Conservation (phyloP, 1,140 invertebrate species). For the Prorops nasuta region DNA sequence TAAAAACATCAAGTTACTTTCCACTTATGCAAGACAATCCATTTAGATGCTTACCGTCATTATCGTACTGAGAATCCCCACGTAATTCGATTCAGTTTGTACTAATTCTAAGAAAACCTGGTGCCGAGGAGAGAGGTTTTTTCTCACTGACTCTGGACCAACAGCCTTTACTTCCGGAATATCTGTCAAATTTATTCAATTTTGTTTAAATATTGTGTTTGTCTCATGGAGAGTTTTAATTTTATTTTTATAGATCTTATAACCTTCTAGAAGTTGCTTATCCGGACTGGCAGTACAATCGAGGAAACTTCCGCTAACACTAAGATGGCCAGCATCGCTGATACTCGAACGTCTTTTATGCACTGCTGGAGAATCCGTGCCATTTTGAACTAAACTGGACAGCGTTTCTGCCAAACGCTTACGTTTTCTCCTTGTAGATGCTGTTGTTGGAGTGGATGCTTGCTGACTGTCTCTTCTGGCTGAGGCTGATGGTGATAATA, state of each 20-base stretch:
- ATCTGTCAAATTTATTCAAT: constrained; percentile 29
- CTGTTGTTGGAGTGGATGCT: constrained; percentile 51
- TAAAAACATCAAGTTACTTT: too few relatives aligned
- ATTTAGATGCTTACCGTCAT: constrained; percentile 74
- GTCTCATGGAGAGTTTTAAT: background rate
- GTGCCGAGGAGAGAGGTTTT: constrained; percentile 73
- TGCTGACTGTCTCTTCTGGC: constrained; percentile 49
- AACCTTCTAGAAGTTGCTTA: constrained; percentile 64
- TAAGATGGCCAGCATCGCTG: constrained; percentile 78
- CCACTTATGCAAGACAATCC: too few relatives aligned
- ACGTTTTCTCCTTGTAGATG: constrained; percentile 65
- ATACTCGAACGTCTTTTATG: constrained; percentile 79
- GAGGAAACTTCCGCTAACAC: constrained; percentile 81
- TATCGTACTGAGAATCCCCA: constrained; percentile 90
- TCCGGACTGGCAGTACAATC: constrained; percentile 81
- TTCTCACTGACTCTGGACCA: constrained; percentile 61
- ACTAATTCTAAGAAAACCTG: constrained; percentile 91
- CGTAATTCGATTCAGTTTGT: constrained; percentile 97
- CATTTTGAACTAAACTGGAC: constrained; percentile 57
- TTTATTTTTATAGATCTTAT: constrained; percentile 3
- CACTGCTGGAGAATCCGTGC: constrained; percentile 59
- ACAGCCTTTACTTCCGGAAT: constrained; percentile 59
- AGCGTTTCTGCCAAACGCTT: constrained; percentile 68
- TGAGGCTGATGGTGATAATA: constrained; percentile 58
- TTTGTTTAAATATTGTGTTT: background rate